Evolutionary conservation across 2,113 vertebrate genomes (phyloP).

Genomic region (Dicerorhinus sumatrensis): DNA sequence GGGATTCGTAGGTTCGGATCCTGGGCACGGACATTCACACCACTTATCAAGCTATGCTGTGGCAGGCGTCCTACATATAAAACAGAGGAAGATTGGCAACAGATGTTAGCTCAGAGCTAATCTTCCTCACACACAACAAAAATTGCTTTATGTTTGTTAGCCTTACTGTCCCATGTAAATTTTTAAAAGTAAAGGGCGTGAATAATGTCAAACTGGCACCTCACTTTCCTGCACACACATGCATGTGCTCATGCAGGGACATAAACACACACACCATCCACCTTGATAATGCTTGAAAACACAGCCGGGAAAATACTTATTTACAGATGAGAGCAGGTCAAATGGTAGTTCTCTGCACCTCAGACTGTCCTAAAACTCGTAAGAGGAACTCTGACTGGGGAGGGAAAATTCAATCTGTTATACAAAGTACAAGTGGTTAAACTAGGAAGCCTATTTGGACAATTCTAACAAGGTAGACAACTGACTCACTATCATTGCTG

Average conservation of each 20-base stretch:
- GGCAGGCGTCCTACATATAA: too few relatives aligned
- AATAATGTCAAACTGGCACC: neutral
- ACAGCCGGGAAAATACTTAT: neutral
- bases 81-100: too few relatives aligned
- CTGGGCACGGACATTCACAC: too few relatives aligned
- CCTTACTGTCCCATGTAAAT: neutral
- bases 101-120: too few relatives aligned
- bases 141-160: neutral
- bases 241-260: fast-evolving
- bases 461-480: neutral
- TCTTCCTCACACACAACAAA: neutral
- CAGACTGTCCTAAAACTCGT: neutral
- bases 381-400: neutral
- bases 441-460: neutral
- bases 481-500: neutral
- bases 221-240: neutral
- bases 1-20: too few relatives aligned
- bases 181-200: neutral
- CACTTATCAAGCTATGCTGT: too few relatives aligned
- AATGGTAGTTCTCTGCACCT: neutral
- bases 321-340: neutral
- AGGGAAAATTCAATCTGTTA: neutral
- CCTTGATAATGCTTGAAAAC: neutral
- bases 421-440: neutral
- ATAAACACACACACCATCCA: neutral